Evolutionary conservation across 2,113 vertebrate species (phyloP).

Genomic region (Tychaedon coryphoeus): DNA sequence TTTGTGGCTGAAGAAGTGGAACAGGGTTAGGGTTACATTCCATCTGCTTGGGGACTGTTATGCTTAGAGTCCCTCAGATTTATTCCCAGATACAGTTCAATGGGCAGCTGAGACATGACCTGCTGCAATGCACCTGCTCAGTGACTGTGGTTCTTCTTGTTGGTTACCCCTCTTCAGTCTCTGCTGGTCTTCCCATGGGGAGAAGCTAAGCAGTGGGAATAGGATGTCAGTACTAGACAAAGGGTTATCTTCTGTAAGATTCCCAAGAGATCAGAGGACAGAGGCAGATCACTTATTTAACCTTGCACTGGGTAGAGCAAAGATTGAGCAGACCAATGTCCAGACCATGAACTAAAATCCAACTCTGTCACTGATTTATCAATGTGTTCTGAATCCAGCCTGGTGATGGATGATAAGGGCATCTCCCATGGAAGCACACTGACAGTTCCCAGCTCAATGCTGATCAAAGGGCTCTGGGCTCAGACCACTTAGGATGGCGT

Average conservation of each 20-base stretch:
- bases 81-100: not conserved
- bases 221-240: not conserved
- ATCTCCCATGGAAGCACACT: not conserved
- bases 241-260: not conserved
- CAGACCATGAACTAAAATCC: not conserved
- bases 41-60: not conserved
- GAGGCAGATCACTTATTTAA: not conserved
- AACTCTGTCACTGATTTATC: not conserved
- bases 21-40: not conserved
- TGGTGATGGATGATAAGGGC: not conserved
- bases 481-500: fast-evolving
- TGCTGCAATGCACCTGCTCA: fast-evolving
- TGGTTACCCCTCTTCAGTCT: not conserved
- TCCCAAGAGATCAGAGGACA: not conserved
- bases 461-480: not conserved
- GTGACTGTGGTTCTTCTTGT: not conserved
- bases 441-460: not conserved
- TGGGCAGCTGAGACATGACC: not conserved
- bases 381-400: not conserved
- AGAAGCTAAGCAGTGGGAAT: not conserved
- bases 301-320: not conserved
- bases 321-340: not conserved
- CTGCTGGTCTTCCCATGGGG: not conserved
- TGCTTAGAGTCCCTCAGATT: fast-evolving
- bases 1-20: not conserved